These are phyloP conservation scores for Poeciliopsis occidentalis DNA, from an alignment of 2,113 vertebrate genomes.

Conservation along the genomic window DNA sequence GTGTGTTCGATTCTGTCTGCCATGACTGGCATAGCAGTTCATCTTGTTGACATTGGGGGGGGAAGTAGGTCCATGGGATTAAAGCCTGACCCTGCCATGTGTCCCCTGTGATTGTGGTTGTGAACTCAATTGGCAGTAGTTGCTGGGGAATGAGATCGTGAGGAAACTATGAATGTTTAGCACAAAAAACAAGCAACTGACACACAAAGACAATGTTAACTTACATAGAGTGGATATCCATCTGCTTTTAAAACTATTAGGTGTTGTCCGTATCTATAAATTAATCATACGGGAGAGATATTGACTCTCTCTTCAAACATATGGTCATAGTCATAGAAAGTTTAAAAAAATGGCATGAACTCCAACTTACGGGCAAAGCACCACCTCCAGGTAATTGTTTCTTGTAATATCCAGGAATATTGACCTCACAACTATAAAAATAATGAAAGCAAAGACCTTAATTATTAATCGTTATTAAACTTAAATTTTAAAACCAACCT, in stretches of 20 bases:
- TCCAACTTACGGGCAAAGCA: conserved; percentile 91
- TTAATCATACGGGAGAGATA: not conserved
- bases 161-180: not conserved
- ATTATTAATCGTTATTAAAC: conserved; percentile 11
- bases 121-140: conserved; percentile 78
- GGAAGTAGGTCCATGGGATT: conserved; percentile 79
- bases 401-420: conserved; percentile 88
- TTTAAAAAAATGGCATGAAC: not conserved
- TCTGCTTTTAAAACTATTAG: conserved; percentile 88
- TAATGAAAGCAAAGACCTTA: conserved; percentile 5
- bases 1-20: too few relatives aligned
- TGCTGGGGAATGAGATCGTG: conserved; percentile 68
- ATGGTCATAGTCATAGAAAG: not conserved
- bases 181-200: not conserved
- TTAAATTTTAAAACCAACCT: not conserved
- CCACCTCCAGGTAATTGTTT: conserved; percentile 91
- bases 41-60: conserved; percentile 78
- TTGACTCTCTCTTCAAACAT: not conserved
- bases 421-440: conserved; percentile 85
- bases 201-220: not conserved
- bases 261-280: conserved; percentile 89
- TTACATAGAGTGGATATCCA: conserved; percentile 17
- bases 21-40: conserved; percentile 80
- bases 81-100: conserved; percentile 73
- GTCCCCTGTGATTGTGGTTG: conserved; percentile 51